Percentiles rank a stretch among this genome's conserved stretches.
phyloP scores from a whole-genome alignment of 1,140 invertebrate genomes.

The Agrilus planipennis region DNA sequence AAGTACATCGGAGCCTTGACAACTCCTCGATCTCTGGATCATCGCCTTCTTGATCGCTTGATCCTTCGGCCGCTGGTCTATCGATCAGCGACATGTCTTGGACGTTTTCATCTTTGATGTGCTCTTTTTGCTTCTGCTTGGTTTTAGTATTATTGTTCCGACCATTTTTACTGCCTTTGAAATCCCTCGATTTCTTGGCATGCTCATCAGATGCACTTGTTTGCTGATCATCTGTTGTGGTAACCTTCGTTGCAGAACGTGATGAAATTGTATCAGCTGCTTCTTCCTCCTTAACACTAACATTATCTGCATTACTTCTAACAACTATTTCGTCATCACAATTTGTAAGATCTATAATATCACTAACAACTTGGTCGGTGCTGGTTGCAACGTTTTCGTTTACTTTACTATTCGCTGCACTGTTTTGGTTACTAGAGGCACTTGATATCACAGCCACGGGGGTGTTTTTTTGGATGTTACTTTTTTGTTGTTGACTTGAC shows the following conservation, averaged over 20 bases:
- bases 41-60: constrained; percentile 38
- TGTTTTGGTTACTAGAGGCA: constrained; percentile 15
- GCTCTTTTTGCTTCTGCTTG: constrained; percentile 6
- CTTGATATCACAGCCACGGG: constrained; percentile 24
- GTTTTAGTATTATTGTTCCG: constrained; percentile 5
- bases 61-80: constrained; percentile 39
- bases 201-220: neutral
- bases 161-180: constrained; percentile 5
- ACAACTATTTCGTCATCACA: constrained; percentile 26
- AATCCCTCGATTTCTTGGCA: neutral
- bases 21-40: constrained; percentile 68
- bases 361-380: constrained; percentile 12
- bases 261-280: constrained; percentile 4
- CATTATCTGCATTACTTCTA: constrained; percentile 11
- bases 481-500: constrained; percentile 17
- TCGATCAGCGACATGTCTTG: constrained; percentile 38
- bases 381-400: constrained; percentile 13
- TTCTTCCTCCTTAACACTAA: no score
- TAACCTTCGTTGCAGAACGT: constrained; percentile 2
- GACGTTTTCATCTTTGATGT: constrained; percentile 19
- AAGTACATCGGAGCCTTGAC: constrained; percentile 71
- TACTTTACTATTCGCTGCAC: constrained; percentile 4
- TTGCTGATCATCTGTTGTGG: constrained; percentile 1
- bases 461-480: constrained; percentile 30
- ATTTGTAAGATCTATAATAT: constrained; percentile 33